Evolutionary conservation across 30 jellyfish, hydroid and myxozoan genomes (phyloP).

Genomic region (Turritopsis dohrnii): DNA sequence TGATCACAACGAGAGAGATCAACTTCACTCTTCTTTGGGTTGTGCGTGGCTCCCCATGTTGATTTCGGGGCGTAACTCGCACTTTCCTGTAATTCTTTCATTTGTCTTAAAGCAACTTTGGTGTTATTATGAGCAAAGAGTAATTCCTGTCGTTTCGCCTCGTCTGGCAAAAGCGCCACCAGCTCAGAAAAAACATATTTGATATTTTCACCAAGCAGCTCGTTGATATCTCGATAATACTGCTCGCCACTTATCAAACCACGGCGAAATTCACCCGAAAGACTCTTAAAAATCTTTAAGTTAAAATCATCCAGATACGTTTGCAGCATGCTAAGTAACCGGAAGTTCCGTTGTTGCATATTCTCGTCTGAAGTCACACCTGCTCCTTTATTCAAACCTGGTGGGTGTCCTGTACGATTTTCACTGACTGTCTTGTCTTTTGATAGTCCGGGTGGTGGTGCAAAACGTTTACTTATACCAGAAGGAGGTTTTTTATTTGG

Average conservation of each 20-base stretch:
- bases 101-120: slow-evolving; percentile 10
- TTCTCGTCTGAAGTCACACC: not conserved
- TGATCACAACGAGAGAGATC: slow-evolving; percentile 20
- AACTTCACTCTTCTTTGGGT: not conserved
- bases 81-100: not conserved
- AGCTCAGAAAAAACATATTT: slow-evolving; percentile 68
- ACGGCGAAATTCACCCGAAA: slow-evolving; percentile 80
- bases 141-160: slow-evolving; percentile 56
- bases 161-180: slow-evolving; percentile 86
- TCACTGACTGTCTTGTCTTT: not conserved
- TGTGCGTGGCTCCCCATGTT: slow-evolving; percentile 24
- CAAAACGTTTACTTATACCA: not conserved
- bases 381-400: slow-evolving; percentile 27
- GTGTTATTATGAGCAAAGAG: slow-evolving; percentile 37
- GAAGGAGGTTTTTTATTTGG: not conserved
- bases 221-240: slow-evolving; percentile 47
- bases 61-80: slow-evolving; percentile 22
- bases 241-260: slow-evolving; percentile 40
- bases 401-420: slow-evolving; percentile 26
- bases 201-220: slow-evolving; percentile 51
- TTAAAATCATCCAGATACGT: slow-evolving; percentile 38
- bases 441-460: slow-evolving; percentile 16
- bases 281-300: slow-evolving; percentile 41
- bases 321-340: slow-evolving; percentile 47
- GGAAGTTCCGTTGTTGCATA: slow-evolving; percentile 48